Conservation (phyloP, 2,113 vertebrate species). For the Petrocephalus zakoni region DNA sequence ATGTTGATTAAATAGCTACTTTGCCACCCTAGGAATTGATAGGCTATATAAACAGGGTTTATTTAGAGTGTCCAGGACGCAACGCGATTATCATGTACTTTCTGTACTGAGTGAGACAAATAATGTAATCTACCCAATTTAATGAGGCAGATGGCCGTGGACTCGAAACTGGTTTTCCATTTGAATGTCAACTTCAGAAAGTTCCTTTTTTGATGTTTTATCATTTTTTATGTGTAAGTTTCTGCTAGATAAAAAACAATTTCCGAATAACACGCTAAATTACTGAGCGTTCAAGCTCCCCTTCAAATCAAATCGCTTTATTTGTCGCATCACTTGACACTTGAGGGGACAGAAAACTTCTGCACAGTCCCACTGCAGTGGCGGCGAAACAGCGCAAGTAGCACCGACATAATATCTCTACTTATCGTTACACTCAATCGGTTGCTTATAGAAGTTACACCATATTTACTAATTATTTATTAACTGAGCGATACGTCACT, state of each 20-base stretch:
- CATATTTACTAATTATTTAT: neutral
- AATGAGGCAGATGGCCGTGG: neutral
- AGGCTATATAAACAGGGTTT: constrained; percentile 2
- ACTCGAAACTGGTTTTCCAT: neutral
- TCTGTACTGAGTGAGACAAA: constrained; percentile 7
- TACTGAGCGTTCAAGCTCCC: neutral
- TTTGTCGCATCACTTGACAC: neutral
- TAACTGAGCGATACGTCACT: neutral
- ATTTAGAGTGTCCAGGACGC: neutral
- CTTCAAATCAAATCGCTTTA: neutral
- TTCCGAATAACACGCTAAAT: neutral
- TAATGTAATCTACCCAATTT: neutral
- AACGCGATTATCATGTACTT: neutral
- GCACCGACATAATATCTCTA: neutral
- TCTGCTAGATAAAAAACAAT: neutral
- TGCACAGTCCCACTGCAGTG: neutral
- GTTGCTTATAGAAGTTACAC: neutral
- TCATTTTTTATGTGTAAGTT: neutral
- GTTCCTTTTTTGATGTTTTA: neutral
- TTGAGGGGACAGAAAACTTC: too few relatives aligned
- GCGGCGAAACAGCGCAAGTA: neutral
- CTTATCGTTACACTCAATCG: neutral
- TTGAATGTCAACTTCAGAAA: neutral
- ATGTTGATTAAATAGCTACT: neutral
- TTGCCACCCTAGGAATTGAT: neutral